These are phyloP conservation scores for Rhabdophis nuchalis DNA, from an alignment of 2,797 vertebrate species.

Conservation along the genomic window DNA sequence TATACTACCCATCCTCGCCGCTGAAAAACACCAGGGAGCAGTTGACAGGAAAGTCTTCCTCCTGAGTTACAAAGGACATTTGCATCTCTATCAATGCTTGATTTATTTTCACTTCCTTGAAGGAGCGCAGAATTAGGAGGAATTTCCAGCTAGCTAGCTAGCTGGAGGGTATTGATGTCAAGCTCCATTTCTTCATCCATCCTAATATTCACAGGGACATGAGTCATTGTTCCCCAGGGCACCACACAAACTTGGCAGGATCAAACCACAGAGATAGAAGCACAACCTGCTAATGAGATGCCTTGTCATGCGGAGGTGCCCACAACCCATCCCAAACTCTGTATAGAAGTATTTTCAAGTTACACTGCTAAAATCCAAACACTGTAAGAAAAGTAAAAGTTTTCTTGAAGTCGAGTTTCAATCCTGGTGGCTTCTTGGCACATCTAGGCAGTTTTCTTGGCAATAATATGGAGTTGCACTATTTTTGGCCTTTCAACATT, in stretches of 20 bases:
- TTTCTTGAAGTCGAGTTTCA: background rate
- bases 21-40: background rate
- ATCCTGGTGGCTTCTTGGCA: background rate
- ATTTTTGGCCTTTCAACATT: background rate
- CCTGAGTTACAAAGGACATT: background rate
- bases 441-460: background rate
- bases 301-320: background rate
- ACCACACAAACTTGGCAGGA: background rate
- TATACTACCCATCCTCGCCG: background rate
- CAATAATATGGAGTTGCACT: background rate
- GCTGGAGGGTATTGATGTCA: background rate
- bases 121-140: background rate
- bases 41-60: background rate
- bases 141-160: background rate
- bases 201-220: background rate
- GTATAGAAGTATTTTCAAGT: background rate
- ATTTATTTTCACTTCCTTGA: background rate
- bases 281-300: background rate
- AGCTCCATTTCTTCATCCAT: background rate
- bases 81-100: background rate
- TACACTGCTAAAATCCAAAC: background rate
- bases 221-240: constrained; percentile 4
- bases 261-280: background rate
- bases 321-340: background rate
- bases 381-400: background rate